Evolutionary conservation across 1,140 invertebrate genomes (phyloP).

Genomic region (Notospermus geniculatus): DNA sequence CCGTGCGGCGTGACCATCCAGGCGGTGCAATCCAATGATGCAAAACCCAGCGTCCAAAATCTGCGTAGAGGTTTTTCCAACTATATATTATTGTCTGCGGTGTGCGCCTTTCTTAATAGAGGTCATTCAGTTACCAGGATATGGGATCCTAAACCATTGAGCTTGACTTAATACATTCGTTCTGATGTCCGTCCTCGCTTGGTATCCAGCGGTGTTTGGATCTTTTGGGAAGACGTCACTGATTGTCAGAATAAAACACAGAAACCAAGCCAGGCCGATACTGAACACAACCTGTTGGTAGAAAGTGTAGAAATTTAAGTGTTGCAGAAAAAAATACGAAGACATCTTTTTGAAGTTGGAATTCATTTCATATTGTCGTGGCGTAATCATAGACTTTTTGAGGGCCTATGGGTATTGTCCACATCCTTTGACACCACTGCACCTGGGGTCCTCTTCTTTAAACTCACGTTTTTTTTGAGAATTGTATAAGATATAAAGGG

Average conservation of each 20-base stretch:
- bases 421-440: no score
- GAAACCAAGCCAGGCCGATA: constrained; percentile 74
- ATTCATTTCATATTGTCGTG: neutral
- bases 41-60: no score
- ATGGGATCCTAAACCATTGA: constrained; percentile 79
- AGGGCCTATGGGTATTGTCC: no score
- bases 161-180: constrained; percentile 70
- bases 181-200: constrained; percentile 75
- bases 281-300: constrained; percentile 69
- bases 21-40: no score
- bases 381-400: no score
- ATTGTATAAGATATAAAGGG: no score
- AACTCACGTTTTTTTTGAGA: no score
- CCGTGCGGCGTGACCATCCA: no score
- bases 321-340: neutral
- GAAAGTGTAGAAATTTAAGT: neutral
- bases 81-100: no score
- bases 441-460: no score
- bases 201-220: constrained; percentile 59
- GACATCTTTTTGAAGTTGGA: neutral
- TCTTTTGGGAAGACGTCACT: constrained; percentile 63
- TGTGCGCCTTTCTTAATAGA: no score
- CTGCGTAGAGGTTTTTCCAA: no score
- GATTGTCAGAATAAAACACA: constrained; percentile 72
- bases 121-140: constrained; percentile 77